These are phyloP conservation scores for Amblyopsis rosae DNA, from an alignment of 2,113 vertebrate genomes.

Conservation along the genomic window DNA sequence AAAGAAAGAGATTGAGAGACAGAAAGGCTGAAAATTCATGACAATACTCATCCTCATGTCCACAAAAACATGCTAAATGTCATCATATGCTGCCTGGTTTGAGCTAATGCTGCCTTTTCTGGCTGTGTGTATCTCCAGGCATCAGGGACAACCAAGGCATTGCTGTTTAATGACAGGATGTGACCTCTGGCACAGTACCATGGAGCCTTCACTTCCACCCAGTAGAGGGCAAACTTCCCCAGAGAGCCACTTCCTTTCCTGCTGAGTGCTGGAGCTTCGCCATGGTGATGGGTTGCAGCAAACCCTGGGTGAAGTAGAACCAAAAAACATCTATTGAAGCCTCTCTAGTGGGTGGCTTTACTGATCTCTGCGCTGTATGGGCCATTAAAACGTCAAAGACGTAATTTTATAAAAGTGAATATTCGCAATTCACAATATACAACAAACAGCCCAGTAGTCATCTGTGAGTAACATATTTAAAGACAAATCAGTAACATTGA, in stretches of 20 bases:
- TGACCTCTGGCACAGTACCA: conserved; percentile 68
- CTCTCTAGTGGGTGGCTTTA: conserved; percentile 12
- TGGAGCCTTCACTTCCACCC: conserved; percentile 73
- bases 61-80: conserved; percentile 37
- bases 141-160: conserved; percentile 44
- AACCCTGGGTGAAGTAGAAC: conserved; percentile 56
- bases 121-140: conserved; percentile 34
- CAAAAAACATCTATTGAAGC: conserved; percentile 37
- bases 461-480: too few species aligned
- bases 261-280: conserved; percentile 73
- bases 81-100: conserved; percentile 17
- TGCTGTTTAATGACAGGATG: conserved; percentile 71
- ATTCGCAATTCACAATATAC: too few species aligned
- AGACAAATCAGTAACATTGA: too few species aligned
- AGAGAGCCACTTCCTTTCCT: conserved; percentile 75
- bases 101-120: conserved; percentile 24
- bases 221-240: conserved; percentile 75
- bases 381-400: not conserved
- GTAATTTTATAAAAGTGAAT: not conserved
- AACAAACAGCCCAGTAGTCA: too few species aligned
- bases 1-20: not conserved
- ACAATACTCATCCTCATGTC: conserved; percentile 5
- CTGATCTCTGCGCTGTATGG: not conserved
- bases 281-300: conserved; percentile 60
- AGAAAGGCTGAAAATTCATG: conserved; percentile 8